phyloP scores from a whole-genome alignment of 1,140 invertebrate genomes.

The Octopus bimaculoides region DNA sequence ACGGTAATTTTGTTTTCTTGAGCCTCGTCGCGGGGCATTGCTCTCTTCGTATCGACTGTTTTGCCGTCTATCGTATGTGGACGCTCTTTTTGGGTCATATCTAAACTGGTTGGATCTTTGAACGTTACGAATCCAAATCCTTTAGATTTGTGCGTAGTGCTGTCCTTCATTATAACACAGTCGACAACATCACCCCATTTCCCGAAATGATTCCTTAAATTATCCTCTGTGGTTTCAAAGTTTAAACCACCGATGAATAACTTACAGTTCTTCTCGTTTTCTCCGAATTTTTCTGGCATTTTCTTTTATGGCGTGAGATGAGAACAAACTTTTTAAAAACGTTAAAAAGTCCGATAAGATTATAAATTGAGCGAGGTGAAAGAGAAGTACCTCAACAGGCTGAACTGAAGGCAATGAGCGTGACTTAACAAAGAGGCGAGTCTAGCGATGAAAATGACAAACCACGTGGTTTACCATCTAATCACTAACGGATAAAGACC shows the following conservation, averaged over 20 bases:
- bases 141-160: slow-evolving; percentile 81
- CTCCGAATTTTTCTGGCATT: slow-evolving; percentile 7
- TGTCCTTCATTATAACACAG: slow-evolving; percentile 97
- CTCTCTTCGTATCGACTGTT: slow-evolving; percentile 93
- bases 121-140: slow-evolving; percentile 98
- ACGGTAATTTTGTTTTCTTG: slow-evolving; percentile 16
- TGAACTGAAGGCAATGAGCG: no score
- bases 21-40: slow-evolving; percentile 77
- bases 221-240: slow-evolving; percentile 80
- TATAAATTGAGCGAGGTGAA: no score
- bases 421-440: no score
- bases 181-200: slow-evolving; percentile 97
- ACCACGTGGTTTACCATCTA: no score
- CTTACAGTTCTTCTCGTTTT: slow-evolving; percentile 41
- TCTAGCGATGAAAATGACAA: no score
- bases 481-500: no score
- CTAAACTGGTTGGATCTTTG: slow-evolving; percentile 84
- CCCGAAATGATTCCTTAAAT: slow-evolving; percentile 88
- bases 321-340: no score
- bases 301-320: neutral
- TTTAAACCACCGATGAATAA: slow-evolving; percentile 79
- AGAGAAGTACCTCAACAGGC: no score
- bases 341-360: no score
- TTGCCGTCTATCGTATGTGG: slow-evolving; percentile 78
- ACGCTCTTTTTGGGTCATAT: slow-evolving; percentile 86